Percentiles rank a stretch among this genome's conserved stretches.
Conservation (phyloP, 1,140 invertebrate species). For the Coptotermes formosanus region DNA sequence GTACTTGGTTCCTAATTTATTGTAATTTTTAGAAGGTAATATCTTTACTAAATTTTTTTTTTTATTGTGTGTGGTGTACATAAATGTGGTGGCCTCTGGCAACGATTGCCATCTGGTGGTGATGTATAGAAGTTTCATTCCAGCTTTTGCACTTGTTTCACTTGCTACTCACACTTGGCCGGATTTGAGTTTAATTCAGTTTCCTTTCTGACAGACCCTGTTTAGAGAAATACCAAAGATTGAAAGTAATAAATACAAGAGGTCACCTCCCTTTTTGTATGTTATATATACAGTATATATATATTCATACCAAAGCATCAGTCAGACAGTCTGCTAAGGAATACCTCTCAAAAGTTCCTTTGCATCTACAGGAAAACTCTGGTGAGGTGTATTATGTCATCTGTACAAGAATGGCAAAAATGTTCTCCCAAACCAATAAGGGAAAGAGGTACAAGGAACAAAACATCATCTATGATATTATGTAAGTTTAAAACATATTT, state of each 20-base stretch:
- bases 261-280: slow-evolving; percentile 24
- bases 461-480: neutral
- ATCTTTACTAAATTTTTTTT: slow-evolving; percentile 22
- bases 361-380: neutral
- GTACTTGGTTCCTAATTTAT: slow-evolving; percentile 36
- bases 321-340: slow-evolving; percentile 16
- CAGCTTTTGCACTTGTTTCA: neutral
- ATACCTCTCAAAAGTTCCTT: neutral
- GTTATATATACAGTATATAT: neutral
- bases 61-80: slow-evolving; percentile 6
- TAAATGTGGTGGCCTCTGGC: slow-evolving; percentile 22
- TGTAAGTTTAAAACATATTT: neutral
- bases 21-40: slow-evolving; percentile 32
- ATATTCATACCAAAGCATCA: slow-evolving; percentile 25
- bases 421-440: slow-evolving; percentile 3
- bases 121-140: slow-evolving; percentile 25
- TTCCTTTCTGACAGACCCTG: neutral
- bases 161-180: neutral
- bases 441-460: neutral
- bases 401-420: neutral
- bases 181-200: slow-evolving; percentile 9
- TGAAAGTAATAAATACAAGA: slow-evolving; percentile 12
- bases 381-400: neutral
- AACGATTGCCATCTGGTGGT: slow-evolving; percentile 22
- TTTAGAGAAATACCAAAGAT: slow-evolving; percentile 24